Evolutionary conservation across 2,113 vertebrate species (phyloP).

Genomic region (Dunckerocampus dactyliophorus): DNA sequence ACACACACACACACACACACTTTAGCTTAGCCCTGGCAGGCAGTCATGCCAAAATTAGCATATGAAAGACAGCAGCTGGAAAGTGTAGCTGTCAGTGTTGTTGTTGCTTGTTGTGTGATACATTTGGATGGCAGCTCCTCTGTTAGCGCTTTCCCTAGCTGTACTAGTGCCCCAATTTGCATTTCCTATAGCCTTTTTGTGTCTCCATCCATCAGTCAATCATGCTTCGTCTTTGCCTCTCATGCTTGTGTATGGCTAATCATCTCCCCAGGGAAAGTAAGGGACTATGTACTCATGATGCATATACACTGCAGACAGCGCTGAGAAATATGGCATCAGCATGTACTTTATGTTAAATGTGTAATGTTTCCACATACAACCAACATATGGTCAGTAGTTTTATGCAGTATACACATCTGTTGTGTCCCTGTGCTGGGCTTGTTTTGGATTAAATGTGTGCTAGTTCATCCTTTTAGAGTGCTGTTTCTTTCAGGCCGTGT

Average conservation of each 20-base stretch:
- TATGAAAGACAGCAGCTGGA: constrained; percentile 70
- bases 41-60: constrained; percentile 64
- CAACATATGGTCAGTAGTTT: constrained; percentile 1
- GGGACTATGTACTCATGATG: background rate
- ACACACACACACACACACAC: constrained; percentile 9
- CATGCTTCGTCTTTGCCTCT: background rate
- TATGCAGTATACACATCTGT: background rate
- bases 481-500: background rate
- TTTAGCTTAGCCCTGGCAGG: constrained; percentile 46
- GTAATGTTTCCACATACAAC: background rate
- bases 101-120: constrained; percentile 45
- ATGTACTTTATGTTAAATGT: background rate
- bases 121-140: constrained; percentile 41
- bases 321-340: background rate
- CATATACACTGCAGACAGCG: background rate
- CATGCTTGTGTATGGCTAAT: constrained; percentile 1
- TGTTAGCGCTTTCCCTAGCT: constrained; percentile 26
- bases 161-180: constrained; percentile 9
- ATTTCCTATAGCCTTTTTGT: constrained; percentile 19
- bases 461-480: background rate
- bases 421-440: background rate
- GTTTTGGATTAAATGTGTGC: background rate
- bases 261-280: background rate
- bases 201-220: constrained; percentile 17
- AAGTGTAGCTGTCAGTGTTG: constrained; percentile 47